Percentiles rank a stretch among this genome's conserved stretches.
phyloP scores from a whole-genome alignment of 2,797 vertebrate genomes.

The Chelmon rostratus region DNA sequence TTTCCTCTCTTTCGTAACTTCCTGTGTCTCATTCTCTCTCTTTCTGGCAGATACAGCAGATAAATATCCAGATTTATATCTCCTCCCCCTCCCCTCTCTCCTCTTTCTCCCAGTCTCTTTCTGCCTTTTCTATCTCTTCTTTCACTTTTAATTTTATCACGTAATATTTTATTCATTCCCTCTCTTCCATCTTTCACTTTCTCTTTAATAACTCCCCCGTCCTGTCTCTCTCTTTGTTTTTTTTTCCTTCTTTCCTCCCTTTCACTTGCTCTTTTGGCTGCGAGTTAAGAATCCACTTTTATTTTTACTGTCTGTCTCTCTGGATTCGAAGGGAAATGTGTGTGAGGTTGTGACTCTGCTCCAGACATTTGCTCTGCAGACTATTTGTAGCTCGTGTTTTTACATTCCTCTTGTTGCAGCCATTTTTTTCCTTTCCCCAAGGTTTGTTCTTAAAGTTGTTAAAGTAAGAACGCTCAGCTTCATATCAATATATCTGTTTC shows the following conservation, averaged over 20 bases:
- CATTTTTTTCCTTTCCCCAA: not conserved
- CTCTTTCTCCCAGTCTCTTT: not conserved
- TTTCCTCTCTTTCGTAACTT: not conserved
- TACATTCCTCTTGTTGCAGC: conserved; percentile 9
- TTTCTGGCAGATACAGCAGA: too few relatives aligned
- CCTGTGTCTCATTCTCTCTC: not conserved
- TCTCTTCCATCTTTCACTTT: conserved; percentile 1
- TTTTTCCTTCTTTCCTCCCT: not conserved
- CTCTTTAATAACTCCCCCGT: not conserved
- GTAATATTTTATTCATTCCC: not conserved
- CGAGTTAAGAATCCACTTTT: conserved; percentile 1
- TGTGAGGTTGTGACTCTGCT: conserved; percentile 5
- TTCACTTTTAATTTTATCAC: not conserved
- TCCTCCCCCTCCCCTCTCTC: not conserved
- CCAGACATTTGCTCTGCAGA: conserved; percentile 57
- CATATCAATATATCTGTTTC: not conserved
- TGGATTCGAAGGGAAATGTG: conserved; percentile 35
- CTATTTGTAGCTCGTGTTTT: conserved; percentile 28
- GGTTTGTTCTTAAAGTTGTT: not conserved
- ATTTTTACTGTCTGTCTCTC: conserved; percentile 36
- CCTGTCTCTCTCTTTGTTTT: not conserved
- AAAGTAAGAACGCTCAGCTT: not conserved
- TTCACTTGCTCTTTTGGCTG: conserved; percentile 47
- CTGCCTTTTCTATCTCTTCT: not conserved
- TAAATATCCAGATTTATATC: not conserved